Conservation (phyloP, 2,888 invertebrate genomes). For the Heteromurus nitidus region DNA sequence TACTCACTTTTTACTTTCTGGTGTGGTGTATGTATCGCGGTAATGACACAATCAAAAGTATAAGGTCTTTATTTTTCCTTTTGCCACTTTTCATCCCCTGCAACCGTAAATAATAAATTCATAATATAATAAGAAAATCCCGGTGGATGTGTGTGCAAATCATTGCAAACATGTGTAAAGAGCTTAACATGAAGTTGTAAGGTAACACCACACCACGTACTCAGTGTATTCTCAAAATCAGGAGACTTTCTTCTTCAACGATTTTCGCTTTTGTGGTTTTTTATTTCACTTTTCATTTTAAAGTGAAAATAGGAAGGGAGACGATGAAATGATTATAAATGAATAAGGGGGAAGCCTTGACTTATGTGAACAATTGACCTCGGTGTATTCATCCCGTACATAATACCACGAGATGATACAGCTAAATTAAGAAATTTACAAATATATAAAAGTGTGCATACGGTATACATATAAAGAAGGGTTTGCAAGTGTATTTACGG, state of each 20-base stretch:
- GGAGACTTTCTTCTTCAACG: slow-evolving; percentile 20
- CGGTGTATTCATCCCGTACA: not conserved
- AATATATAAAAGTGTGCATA: not conserved
- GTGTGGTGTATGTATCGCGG: not conserved
- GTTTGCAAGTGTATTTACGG: not conserved
- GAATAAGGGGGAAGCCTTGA: slow-evolving; percentile 27
- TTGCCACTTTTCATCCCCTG: not conserved
- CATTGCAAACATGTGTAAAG: too few relatives aligned
- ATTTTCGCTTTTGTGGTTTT: slow-evolving; percentile 19
- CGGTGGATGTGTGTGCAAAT: too few relatives aligned
- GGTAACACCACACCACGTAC: too few relatives aligned
- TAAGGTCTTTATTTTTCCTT: too few relatives aligned
- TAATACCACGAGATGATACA: slow-evolving; percentile 1
- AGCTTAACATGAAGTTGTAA: too few relatives aligned
- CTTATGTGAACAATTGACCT: slow-evolving; percentile 34
- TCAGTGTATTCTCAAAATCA: too few relatives aligned
- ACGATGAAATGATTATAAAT: slow-evolving; percentile 17
- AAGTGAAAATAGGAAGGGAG: not conserved
- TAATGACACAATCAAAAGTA: too few relatives aligned
- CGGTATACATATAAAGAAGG: not conserved
- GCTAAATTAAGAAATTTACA: slow-evolving; percentile 8
- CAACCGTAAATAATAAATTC: slow-evolving; percentile 14
- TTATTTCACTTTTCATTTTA: slow-evolving; percentile 16
- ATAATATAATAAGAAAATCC: too few relatives aligned
- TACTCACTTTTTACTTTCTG: not conserved